Evolutionary conservation across 2,888 invertebrate species (phyloP), one percentile per base, ranked within the genome.

Genomic region (Hyposoter didymator): DNA sequence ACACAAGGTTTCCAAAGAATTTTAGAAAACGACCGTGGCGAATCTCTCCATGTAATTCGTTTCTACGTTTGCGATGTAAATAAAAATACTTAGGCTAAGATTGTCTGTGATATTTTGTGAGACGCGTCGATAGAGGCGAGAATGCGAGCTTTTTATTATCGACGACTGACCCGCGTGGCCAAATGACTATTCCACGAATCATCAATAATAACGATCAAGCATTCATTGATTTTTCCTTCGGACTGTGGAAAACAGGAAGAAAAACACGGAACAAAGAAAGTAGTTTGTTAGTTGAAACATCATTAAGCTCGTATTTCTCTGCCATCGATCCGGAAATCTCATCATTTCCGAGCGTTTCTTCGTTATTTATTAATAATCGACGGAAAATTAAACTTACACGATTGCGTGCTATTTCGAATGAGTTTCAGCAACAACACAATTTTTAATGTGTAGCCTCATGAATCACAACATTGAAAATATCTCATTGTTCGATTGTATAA

Each of bases 31-130:
- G 47, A 69, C 49, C n/a, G 49, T 45, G 12, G 47, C 39, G 35
- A 64, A 52, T 64, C 45, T 12, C 6, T 62, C 10, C 55, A 17
- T 39, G 52, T 78, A 17, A 64, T 73, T 84, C 22, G 76, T 74
- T 35, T 78, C 59, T 62, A 49, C 22, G 73, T 59, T 32, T 39
- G 62, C 59, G 69, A 72, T 19, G 45, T 43, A 39, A 49, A 47
- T 39, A 28, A 55, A 82, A 87, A 70, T 28, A 8, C 67, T 84
- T 72, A 66, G 66, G 62, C 74, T 85, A 87, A 82, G 45, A 78
- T 80, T 87, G 80, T 84, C 87, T 87, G 87, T 87, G 87, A 87
- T 87, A 87, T 86, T 86, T 55, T 14, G 22, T 59, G 59, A 59
- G 59, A 82, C 19, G 45, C 32, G 45, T 39, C n/a, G 64, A 76